A percentile compares a stretch with the other conserved stretches of the same genome.
Evolutionary conservation across 2,888 invertebrate genomes (phyloP).

Genomic region (Vanessa cardui): DNA sequence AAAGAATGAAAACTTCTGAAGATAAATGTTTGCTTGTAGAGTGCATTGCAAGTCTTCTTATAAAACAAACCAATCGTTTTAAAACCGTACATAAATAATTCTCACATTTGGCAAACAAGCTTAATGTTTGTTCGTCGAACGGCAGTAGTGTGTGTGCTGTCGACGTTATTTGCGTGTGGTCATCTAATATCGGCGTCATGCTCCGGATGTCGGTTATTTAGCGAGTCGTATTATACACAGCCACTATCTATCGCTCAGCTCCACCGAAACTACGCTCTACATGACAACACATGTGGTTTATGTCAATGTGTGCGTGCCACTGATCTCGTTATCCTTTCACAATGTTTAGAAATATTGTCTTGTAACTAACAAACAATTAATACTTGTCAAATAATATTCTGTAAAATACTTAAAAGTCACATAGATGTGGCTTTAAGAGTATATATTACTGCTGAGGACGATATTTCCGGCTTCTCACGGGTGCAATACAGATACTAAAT

Average conservation of each 20-base stretch:
- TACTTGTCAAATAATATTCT: too few species aligned
- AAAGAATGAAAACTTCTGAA: too few species aligned
- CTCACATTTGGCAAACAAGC: not conserved
- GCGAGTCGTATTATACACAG: slow-evolving; percentile 40
- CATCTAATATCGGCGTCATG: slow-evolving; percentile 46
- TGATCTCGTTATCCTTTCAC: not conserved
- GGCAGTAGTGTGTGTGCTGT: not conserved
- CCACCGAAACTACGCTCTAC: slow-evolving; percentile 2
- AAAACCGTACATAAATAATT: not conserved
- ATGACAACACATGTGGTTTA: slow-evolving; percentile 6
- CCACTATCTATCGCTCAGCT: slow-evolving; percentile 9
- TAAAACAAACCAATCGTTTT: too few species aligned
- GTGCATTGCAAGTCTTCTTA: too few species aligned
- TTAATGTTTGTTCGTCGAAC: slow-evolving; percentile 3
- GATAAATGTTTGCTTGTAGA: too few species aligned
- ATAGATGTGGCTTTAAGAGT: too few species aligned
- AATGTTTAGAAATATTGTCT: not conserved
- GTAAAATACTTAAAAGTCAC: too few species aligned
- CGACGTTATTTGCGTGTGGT: slow-evolving; percentile 56
- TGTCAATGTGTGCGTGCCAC: not conserved
- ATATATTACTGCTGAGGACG: too few species aligned
- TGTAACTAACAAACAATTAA: too few species aligned
- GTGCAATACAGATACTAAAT: too few species aligned
- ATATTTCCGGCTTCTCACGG: too few species aligned
- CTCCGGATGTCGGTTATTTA: slow-evolving; percentile 69